Conservation (phyloP, 2,888 invertebrate genomes). For the Trissonchulus sp. region DNA sequence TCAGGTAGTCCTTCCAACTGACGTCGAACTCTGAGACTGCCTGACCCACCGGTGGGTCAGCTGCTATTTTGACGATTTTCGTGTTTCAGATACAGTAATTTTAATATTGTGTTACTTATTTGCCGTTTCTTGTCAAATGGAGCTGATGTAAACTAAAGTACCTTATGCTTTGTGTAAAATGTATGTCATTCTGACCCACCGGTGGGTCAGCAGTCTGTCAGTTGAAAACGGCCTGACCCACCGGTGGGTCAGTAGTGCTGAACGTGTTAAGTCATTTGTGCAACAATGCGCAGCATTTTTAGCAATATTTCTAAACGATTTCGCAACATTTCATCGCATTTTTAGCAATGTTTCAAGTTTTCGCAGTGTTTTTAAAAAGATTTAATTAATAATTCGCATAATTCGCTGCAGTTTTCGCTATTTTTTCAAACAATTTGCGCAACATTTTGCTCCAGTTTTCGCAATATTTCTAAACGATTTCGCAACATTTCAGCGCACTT, state of each 20-base stretch:
- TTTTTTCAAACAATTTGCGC: too few species aligned
- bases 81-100: not conserved
- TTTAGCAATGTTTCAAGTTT: too few species aligned
- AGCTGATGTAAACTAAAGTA: not conserved
- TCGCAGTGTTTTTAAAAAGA: too few species aligned
- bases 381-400: too few species aligned
- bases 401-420: too few species aligned
- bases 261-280: not conserved
- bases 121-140: not conserved
- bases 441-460: too few species aligned
- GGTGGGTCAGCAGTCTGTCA: conserved; percentile 14
- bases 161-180: not conserved
- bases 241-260: conserved; percentile 19
- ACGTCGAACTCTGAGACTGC: not conserved
- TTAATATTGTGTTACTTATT: not conserved
- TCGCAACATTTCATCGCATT: too few species aligned
- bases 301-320: too few species aligned
- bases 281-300: too few species aligned
- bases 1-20: not conserved
- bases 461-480: too few species aligned
- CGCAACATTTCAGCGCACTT: too few species aligned
- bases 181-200: conserved; percentile 18
- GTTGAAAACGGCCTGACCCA: conserved; percentile 2
- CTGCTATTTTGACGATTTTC: conserved; percentile 1
- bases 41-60: conserved; percentile 8